Evolutionary conservation across 1,140 invertebrate genomes (phyloP).

Genomic region (Riptortus pedestris): DNA sequence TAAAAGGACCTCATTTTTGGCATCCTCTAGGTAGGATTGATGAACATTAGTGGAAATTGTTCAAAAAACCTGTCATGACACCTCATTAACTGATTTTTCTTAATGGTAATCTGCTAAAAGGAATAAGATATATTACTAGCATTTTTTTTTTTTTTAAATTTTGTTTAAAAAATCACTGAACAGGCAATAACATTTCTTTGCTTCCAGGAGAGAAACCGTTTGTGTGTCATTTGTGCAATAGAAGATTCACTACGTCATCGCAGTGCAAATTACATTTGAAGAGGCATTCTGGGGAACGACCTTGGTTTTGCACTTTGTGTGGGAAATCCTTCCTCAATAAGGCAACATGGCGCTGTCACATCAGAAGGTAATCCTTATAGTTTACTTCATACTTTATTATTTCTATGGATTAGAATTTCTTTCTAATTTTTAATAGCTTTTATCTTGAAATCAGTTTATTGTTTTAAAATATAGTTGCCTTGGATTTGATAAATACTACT

Average conservation of each 20-base stretch:
- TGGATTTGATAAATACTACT: no score
- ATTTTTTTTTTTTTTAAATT: constrained; percentile 6
- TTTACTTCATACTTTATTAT: not conserved
- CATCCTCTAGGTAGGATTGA: no score
- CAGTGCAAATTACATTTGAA: constrained; percentile 43
- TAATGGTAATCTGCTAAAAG: not conserved
- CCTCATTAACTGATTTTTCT: not conserved
- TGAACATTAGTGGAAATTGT: not conserved
- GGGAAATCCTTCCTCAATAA: constrained; percentile 53
- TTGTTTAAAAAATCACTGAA: no score
- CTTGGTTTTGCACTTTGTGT: constrained; percentile 51
- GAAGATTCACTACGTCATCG: constrained; percentile 54
- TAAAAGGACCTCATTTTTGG: no score
- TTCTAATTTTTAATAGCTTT: not conserved
- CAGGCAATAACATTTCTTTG: no score
- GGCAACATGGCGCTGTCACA: constrained; percentile 51
- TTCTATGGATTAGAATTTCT: not conserved
- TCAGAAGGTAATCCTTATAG: constrained; percentile 34
- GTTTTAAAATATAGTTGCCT: not conserved
- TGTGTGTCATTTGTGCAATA: constrained; percentile 43
- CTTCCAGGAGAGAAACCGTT: constrained; percentile 42
- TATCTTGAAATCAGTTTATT: no score
- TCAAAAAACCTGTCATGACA: not conserved
- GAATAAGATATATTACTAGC: not conserved
- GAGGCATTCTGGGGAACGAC: constrained; percentile 50